Base-by-base conservation (phyloP, 2,113 vertebrate species). In the Vanacampus margaritifer region DNA sequence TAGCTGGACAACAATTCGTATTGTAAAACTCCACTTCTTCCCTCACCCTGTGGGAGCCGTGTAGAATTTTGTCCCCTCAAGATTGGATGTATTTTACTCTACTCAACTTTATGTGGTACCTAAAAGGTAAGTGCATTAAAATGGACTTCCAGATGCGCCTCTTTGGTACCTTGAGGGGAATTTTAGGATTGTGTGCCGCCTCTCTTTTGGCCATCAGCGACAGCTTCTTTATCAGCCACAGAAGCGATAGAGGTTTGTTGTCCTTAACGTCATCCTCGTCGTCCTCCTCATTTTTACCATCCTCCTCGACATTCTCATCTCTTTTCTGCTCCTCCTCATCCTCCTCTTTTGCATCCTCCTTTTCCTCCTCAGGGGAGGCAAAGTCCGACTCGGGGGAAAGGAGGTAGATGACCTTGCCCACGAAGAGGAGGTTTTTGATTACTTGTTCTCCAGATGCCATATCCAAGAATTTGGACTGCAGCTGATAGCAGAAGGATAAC, bases 351-450 rank as follows among this genome's bases (percentile, higher is more conserved):
- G 45, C 77, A 12, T 13, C 72, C 46, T 56, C 45, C 23, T 46
- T 68, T 41, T 76, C 73, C 3, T 71, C 75, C 45, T 74, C 28
- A 19, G 62, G 8, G 21, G 80, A 12, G 10, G 72, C 53, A 6
- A 84, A 68, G 6, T 91, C 88, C 17, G 85, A 90, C 72, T 92
- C 87, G 2, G 93, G 92, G 23, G 90, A 93, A 62, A 98, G 78
- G 65, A 96, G 92, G 85, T 95, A 95, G 43, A 98, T 87, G 75
- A 96, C 93, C 83, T 97, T 97, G 54, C 94, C 94, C 11, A 96
- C 88, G 12, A 97, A 99, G 73, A 98, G 86, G 73, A 99, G 91
- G 81, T 99, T 99, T 91, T 98, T 99, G 80, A 98, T 87, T 69
- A 99, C 93, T 96, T 99, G 96, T 81, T 98, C 97, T 68, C 97